Evolutionary conservation across 1,140 invertebrate genomes (phyloP).

Genomic region (Drosophila baimaii): DNA sequence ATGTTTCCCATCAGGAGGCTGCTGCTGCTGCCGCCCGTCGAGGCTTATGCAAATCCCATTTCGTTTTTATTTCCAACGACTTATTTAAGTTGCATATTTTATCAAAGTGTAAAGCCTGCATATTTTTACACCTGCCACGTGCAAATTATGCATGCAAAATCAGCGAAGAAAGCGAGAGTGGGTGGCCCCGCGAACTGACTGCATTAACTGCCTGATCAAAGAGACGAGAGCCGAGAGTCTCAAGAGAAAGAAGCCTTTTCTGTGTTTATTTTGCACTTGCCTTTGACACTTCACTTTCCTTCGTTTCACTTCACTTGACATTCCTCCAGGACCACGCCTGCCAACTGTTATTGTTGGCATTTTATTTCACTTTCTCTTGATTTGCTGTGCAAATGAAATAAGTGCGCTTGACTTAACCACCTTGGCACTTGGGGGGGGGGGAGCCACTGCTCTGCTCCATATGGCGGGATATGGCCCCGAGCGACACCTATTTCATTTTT

Average conservation of each 20-base stretch:
- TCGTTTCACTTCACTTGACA: background rate
- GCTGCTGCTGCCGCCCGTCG: background rate
- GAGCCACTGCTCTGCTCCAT: background rate
- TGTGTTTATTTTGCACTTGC: constrained; percentile 58
- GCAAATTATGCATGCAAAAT: constrained; percentile 79
- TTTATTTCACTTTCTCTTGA: constrained; percentile 39
- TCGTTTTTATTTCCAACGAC: constrained; percentile 25
- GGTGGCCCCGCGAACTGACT: constrained; percentile 23
- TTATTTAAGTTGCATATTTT: constrained; percentile 68
- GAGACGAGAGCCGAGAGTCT: constrained; percentile 15
- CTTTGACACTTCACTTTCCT: constrained; percentile 33
- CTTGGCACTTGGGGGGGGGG: constrained; percentile 9
- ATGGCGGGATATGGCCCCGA: background rate
- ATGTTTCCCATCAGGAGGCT: constrained; percentile 1
- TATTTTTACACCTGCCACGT: constrained; percentile 67
- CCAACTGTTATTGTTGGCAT: constrained; percentile 38
- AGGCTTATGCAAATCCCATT: constrained; percentile 66
- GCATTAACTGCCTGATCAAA: constrained; percentile 73
- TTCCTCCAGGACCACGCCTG: background rate
- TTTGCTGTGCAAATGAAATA: constrained; percentile 70
- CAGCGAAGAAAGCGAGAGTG: constrained; percentile 41
- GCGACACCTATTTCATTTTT: constrained; percentile 15
- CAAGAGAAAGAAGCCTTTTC: constrained; percentile 67
- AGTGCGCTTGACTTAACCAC: constrained; percentile 48
- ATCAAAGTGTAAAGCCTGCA: constrained; percentile 76